Conservation (phyloP, 2,888 invertebrate genomes). For the Diplolepis rosae region DNA sequence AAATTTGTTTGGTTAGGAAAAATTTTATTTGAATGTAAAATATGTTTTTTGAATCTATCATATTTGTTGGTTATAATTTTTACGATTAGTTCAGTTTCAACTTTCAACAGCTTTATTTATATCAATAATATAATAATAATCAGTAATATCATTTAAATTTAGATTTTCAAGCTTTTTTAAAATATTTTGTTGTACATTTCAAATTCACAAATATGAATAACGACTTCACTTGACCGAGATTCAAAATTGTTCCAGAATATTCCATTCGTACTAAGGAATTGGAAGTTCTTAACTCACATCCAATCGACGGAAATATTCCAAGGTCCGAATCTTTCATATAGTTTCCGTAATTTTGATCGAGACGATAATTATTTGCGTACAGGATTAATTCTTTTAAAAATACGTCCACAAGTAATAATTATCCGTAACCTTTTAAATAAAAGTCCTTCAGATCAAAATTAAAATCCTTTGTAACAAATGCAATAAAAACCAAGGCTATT, state of each 20-base stretch:
- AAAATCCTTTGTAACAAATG: neutral
- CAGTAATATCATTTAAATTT: too few relatives aligned
- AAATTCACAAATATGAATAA: neutral
- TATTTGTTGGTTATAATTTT: too few relatives aligned
- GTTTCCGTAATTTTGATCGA: conserved; percentile 8
- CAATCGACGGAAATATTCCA: neutral
- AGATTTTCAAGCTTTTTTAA: too few relatives aligned
- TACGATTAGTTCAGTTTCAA: too few relatives aligned
- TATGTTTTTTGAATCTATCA: too few relatives aligned
- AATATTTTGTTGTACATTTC: too few relatives aligned
- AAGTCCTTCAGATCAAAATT: neutral
- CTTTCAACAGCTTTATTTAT: too few relatives aligned
- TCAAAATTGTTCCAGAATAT: neutral
- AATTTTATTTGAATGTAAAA: too few relatives aligned
- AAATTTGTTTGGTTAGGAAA: too few relatives aligned
- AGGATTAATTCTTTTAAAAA: neutral
- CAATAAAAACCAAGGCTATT: neutral
- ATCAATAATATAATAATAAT: too few relatives aligned
- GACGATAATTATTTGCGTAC: neutral
- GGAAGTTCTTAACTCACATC: neutral
- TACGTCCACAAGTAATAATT: neutral
- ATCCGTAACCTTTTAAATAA: neutral
- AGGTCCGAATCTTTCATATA: conserved; percentile 11
- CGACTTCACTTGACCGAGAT: conserved; percentile 8
- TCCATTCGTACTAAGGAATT: conserved; percentile 7